phyloP scores from a whole-genome alignment of 2,797 vertebrate species.

The Schizothorax lantsangensis region DNA sequence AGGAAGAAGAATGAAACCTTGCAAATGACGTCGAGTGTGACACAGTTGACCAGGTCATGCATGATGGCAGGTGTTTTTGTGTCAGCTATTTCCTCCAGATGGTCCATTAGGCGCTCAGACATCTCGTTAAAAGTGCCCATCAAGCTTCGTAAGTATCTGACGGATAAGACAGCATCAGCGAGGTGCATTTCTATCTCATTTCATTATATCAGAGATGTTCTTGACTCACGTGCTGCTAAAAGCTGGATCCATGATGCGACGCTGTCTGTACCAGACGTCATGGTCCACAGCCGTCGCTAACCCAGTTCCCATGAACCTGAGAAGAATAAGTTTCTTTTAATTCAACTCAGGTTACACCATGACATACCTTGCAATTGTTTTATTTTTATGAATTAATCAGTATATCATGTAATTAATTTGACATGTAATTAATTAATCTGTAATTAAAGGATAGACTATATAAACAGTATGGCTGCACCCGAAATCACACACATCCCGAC shows the following conservation, averaged over 20 bases:
- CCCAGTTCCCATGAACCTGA: slow-evolving; percentile 87
- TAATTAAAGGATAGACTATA: not conserved
- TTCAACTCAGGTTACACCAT: not conserved
- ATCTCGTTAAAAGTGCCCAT: slow-evolving; percentile 89
- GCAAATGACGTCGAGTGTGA: slow-evolving; percentile 86
- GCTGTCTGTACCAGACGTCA: slow-evolving; percentile 87
- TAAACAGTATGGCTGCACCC: not conserved
- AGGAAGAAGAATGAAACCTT: slow-evolving; percentile 77
- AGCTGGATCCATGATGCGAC: slow-evolving; percentile 88
- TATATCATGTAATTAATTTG: not conserved
- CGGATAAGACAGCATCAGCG: not conserved
- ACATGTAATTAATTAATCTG: no score
- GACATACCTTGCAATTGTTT: not conserved
- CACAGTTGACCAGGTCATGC: slow-evolving; percentile 79
- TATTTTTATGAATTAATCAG: not conserved
- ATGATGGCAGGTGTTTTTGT: slow-evolving; percentile 75
- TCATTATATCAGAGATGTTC: not conserved
- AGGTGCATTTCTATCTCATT: not conserved
- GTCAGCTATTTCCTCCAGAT: slow-evolving; percentile 81
- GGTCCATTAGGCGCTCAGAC: slow-evolving; percentile 85
- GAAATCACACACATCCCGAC: not conserved
- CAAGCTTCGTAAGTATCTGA: slow-evolving; percentile 84
- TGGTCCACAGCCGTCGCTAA: slow-evolving; percentile 81
- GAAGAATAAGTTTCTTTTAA: not conserved
- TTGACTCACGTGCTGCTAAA: slow-evolving; percentile 87